Percentiles rank a stretch among this genome's conserved stretches.
phyloP scores from a whole-genome alignment of 2,888 invertebrate species.

The Yponomeuta sedellus region DNA sequence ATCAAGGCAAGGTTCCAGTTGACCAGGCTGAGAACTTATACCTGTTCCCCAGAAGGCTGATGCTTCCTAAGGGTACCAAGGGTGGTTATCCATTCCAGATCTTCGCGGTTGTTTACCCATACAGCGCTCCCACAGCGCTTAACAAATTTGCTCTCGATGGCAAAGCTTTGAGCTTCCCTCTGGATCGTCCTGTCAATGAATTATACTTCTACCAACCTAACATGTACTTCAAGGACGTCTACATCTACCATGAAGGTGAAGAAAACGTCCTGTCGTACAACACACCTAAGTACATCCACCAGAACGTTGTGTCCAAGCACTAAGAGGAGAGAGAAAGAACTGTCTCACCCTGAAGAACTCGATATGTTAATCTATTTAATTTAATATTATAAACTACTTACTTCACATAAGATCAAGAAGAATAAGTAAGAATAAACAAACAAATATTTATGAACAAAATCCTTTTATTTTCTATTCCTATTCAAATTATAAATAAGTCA shows the following conservation, averaged over 20 bases:
- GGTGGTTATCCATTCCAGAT: constrained; percentile 81
- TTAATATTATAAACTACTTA: not conserved
- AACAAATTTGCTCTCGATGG: constrained; percentile 55
- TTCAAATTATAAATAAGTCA: too few species aligned
- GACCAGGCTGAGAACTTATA: constrained; percentile 73
- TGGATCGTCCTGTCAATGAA: constrained; percentile 70
- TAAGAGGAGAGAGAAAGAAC: constrained; percentile 12
- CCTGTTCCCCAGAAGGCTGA: constrained; percentile 80
- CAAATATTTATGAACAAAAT: not conserved
- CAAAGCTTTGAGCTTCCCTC: constrained; percentile 75
- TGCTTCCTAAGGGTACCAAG: constrained; percentile 83
- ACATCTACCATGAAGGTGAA: constrained; percentile 68
- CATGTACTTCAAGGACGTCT: constrained; percentile 77
- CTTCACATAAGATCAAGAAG: not conserved
- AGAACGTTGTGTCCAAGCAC: constrained; percentile 2
- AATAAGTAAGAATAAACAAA: too few species aligned
- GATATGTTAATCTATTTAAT: constrained; percentile 2
- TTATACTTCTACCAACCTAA: constrained; percentile 73
- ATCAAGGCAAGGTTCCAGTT: constrained; percentile 67
- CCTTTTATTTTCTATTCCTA: not conserved
- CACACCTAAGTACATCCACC: constrained; percentile 17
- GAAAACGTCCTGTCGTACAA: constrained; percentile 43
- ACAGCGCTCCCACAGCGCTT: constrained; percentile 53
- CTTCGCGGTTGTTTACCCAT: constrained; percentile 78
- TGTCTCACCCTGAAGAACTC: not conserved